These are phyloP conservation scores for Conistra vaccinii DNA, from an alignment of 2,888 invertebrate species.

Conservation along the genomic window DNA sequence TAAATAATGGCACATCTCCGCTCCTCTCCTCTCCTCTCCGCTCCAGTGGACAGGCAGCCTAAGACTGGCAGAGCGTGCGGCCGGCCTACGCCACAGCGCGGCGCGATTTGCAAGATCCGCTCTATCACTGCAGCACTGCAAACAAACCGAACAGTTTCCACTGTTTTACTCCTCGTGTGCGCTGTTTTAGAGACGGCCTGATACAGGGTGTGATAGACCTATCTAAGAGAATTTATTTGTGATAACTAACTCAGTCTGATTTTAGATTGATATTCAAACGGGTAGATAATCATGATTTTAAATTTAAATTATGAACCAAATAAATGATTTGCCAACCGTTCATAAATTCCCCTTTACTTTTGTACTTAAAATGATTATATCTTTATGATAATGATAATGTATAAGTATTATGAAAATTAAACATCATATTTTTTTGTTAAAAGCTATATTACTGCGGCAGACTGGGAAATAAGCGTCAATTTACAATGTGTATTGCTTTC, in stretches of 20 bases:
- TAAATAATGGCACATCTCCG: too few relatives aligned
- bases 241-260: background rate
- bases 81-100: constrained; percentile 68
- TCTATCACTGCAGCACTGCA: constrained; percentile 82
- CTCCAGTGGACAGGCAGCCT: too few relatives aligned
- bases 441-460: background rate
- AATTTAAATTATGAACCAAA: background rate
- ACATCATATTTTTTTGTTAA: background rate
- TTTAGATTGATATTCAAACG: background rate
- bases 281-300: background rate
- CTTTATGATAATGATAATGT: too few relatives aligned
- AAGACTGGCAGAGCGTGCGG: constrained; percentile 69
- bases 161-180: constrained; percentile 67
- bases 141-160: constrained; percentile 78
- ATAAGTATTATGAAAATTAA: background rate
- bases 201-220: background rate
- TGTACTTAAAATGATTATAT: background rate
- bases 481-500: background rate
- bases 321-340: background rate
- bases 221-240: background rate
- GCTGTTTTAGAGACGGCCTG: constrained; percentile 36
- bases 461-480: background rate
- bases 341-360: background rate
- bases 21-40: too few relatives aligned
- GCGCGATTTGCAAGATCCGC: constrained; percentile 85